phyloP scores from a whole-genome alignment of 1,140 invertebrate genomes.

The Drosophila virilis region DNA sequence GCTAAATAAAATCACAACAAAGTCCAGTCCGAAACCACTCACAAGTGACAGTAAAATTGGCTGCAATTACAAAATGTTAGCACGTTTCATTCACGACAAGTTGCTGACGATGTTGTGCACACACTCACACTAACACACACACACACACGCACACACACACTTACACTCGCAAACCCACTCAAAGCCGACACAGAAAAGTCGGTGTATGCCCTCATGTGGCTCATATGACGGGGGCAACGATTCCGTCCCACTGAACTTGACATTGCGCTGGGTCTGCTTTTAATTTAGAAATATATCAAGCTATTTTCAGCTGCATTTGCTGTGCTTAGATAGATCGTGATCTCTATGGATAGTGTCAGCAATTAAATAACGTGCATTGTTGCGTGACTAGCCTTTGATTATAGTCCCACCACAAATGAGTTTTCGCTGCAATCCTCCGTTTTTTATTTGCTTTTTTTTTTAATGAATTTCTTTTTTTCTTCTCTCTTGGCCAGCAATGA shows the following conservation, averaged over 20 bases:
- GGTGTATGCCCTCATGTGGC: slow-evolving; percentile 5
- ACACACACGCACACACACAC: not conserved
- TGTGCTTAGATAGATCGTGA: slow-evolving; percentile 27
- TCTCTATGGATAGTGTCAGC: slow-evolving; percentile 35
- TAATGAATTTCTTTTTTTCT: not conserved
- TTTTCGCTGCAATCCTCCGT: slow-evolving; percentile 13
- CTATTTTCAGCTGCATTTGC: slow-evolving; percentile 67
- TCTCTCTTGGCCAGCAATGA: slow-evolving; percentile 57
- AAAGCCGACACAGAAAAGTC: not conserved
- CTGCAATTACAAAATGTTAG: slow-evolving; percentile 70
- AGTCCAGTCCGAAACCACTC: slow-evolving; percentile 36
- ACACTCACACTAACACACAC: not conserved
- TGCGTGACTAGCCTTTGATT: slow-evolving; percentile 25
- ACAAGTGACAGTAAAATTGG: slow-evolving; percentile 76
- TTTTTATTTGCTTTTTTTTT: not conserved
- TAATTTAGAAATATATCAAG: slow-evolving; percentile 78
- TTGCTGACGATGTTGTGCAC: slow-evolving; percentile 22
- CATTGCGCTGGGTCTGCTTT: slow-evolving; percentile 70
- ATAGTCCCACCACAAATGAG: slow-evolving; percentile 21
- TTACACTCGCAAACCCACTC: not conserved
- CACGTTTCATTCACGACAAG: slow-evolving; percentile 69
- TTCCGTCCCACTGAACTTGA: slow-evolving; percentile 73
- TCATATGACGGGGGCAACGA: slow-evolving; percentile 49
- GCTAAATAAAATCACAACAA: slow-evolving; percentile 19
- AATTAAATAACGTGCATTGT: slow-evolving; percentile 38